A percentile compares a stretch with the other conserved stretches of the same genome.
phyloP scores from a whole-genome alignment of 2,888 invertebrate genomes.

The Sphecodes monilicornis region DNA sequence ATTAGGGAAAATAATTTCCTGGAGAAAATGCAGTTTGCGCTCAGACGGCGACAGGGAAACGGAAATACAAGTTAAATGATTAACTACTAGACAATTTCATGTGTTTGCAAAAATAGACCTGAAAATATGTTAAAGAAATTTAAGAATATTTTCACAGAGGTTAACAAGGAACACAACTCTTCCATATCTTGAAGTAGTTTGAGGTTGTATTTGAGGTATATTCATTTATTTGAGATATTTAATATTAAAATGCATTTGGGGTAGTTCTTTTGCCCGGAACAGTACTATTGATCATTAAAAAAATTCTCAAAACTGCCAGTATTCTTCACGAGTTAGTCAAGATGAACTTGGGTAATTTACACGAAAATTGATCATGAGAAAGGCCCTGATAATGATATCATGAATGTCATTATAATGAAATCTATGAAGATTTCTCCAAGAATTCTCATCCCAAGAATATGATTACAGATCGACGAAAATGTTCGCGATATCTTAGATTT shows the following conservation, averaged over 20 bases:
- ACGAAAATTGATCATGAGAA: background rate
- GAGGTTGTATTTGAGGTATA: too few species aligned
- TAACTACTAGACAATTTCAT: background rate
- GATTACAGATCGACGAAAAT: background rate
- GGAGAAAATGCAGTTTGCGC: background rate
- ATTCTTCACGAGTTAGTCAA: background rate
- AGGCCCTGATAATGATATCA: background rate
- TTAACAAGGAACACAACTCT: too few species aligned
- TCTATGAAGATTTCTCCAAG: background rate
- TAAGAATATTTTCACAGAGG: background rate
- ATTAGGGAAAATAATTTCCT: background rate
- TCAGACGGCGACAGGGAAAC: background rate
- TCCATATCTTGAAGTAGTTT: too few species aligned
- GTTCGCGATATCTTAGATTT: background rate
- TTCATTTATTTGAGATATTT: too few species aligned
- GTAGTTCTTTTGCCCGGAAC: background rate
- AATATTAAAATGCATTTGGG: background rate
- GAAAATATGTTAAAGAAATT: too few species aligned
- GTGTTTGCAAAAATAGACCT: too few species aligned
- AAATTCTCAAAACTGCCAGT: background rate
- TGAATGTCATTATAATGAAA: too few species aligned
- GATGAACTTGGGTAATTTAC: background rate
- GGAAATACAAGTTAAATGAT: background rate
- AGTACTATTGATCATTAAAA: background rate
- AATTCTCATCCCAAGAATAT: background rate